Evolutionary conservation across 2,888 invertebrate genomes (phyloP), one percentile per base, ranked within the genome.

Genomic region (Margaritifera margaritifera): DNA sequence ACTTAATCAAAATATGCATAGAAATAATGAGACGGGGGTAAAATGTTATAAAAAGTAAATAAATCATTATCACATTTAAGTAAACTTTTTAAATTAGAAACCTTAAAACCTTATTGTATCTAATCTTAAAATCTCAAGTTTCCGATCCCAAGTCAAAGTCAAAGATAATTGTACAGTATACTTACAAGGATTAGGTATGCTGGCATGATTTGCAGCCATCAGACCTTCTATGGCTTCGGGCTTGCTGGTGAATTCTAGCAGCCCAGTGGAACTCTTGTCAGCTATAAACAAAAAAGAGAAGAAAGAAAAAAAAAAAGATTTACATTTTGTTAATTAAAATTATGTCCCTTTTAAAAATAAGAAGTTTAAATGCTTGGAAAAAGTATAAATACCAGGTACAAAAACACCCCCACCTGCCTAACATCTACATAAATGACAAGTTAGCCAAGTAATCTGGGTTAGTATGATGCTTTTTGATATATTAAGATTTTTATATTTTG

Each of bases 161-260:
- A 53, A 66, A 31, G n/a, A n/a, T n/a, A n/a, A n/a, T n/a, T n/a
- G n/a, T n/a, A 58, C 42, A 18, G 60, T 24, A 58, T 59, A 91
- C 92, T 91, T 91, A 96, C 96, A 95, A 92, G 97, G 96, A 91
- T 96, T 97, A 89, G 96, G 95, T 85, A 99, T 95, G 85, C 97
- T 96, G 79, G 95, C 95, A 92, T 99, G 99, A 92, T 99, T 99
- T 91, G 96, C 96, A 75, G 96, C 94, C 93, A 97, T 95, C 83
- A 99, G 94, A 67, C 97, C 98, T 90, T 97, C 96, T 56, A 97
- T 94, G 8, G 99, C 97, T 88, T 96, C 95, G 50, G 95, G 94
- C 80, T 96, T 94, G 89, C 93, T 95, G 87, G 95, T 94, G 92
- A 98, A 99, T 91, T 99, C 98, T 91, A 97, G 93, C 82, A 98